These are phyloP conservation scores for Rhinophrynus dorsalis DNA, from an alignment of 2,797 vertebrate genomes.

Conservation along the genomic window DNA sequence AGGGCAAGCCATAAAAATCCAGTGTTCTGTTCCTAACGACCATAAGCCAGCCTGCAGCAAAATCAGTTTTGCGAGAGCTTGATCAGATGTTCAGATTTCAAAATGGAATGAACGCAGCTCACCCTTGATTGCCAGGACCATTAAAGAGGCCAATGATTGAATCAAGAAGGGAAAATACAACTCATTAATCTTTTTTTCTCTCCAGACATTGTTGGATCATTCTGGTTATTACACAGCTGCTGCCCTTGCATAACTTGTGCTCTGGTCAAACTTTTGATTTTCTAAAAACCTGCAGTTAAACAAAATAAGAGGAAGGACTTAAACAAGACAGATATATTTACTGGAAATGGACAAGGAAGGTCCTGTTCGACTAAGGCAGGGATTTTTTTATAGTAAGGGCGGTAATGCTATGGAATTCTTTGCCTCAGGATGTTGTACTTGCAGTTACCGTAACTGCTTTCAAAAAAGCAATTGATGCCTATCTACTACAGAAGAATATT, in stretches of 20 bases:
- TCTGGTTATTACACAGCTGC: not conserved
- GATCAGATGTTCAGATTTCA: constrained; percentile 13
- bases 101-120: constrained; percentile 5
- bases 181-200: constrained; percentile 27
- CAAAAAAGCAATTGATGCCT: no score
- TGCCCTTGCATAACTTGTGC: not conserved
- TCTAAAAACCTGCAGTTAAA: not conserved
- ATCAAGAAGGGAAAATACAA: constrained; percentile 24
- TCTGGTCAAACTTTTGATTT: not conserved
- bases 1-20: not conserved
- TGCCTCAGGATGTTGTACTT: no score
- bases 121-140: constrained; percentile 9
- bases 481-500: no score
- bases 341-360: not conserved
- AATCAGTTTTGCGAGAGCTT: not conserved
- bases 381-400: no score
- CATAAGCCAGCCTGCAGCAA: constrained; percentile 17
- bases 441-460: no score
- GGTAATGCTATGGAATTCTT: no score
- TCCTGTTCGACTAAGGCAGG: no score
- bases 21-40: not conserved
- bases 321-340: not conserved
- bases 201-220: not conserved
- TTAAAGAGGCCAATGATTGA: constrained; percentile 34
- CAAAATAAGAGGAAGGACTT: not conserved